A percentile compares a stretch with the other conserved stretches of the same genome.
phyloP scores from a whole-genome alignment of 2,113 vertebrate species.

The Alouatta palliata region DNA sequence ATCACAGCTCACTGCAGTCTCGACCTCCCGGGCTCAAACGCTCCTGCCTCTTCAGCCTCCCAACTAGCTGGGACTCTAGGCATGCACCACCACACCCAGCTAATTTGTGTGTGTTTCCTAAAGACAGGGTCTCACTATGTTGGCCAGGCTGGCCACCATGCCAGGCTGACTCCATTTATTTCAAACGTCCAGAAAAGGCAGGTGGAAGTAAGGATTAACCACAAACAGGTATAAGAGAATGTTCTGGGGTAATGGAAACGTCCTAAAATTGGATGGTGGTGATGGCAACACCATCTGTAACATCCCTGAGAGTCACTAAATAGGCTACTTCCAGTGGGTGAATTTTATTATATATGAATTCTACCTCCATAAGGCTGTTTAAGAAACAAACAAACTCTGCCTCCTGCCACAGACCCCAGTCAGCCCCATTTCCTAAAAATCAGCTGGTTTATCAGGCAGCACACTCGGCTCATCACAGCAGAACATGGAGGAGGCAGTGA shows the following conservation, averaged over 20 bases:
- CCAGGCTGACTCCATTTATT: not conserved
- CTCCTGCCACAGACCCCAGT: not conserved
- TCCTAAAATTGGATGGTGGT: not conserved
- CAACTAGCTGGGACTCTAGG: no score
- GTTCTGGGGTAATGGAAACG: not conserved
- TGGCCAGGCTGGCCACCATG: no score
- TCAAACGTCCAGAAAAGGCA: not conserved
- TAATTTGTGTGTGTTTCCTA: no score
- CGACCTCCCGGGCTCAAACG: no score
- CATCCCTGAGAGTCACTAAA: not conserved
- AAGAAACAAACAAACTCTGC: not conserved
- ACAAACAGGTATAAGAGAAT: not conserved
- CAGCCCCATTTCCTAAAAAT: not conserved
- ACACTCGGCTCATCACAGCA: not conserved
- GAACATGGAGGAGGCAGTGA: not conserved
- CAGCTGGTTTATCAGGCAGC: not conserved
- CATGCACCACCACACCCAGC: no score
- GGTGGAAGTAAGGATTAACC: not conserved
- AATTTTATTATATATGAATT: not conserved
- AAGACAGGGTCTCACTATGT: no score
- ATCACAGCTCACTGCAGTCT: no score
- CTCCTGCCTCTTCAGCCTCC: no score
- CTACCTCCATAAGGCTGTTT: not conserved
- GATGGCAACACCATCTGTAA: not conserved
- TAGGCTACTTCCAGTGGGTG: not conserved